A percentile compares a stretch with the other conserved stretches of the same genome.
These are phyloP conservation scores for Erpetoichthys calabaricus DNA, from an alignment of 2,797 vertebrate genomes.

Conservation along the genomic window DNA sequence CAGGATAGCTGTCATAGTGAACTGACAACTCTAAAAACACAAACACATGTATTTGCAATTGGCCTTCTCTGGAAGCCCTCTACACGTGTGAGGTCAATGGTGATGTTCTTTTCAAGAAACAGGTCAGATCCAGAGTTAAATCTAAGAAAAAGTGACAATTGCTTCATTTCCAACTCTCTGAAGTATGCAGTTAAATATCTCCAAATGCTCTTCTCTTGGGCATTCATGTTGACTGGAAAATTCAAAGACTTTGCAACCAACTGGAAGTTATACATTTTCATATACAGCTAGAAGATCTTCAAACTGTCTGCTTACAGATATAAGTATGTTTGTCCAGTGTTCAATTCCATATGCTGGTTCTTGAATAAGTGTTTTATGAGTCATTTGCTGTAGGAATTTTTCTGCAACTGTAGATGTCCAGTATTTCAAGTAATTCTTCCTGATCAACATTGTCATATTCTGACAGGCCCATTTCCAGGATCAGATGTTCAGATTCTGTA, in stretches of 20 bases:
- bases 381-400: slow-evolving; percentile 12
- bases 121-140: slow-evolving; percentile 19
- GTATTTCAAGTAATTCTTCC: slow-evolving; percentile 9
- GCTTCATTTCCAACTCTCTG: slow-evolving; percentile 9
- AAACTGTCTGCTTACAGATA: background rate
- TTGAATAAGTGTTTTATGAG: slow-evolving; percentile 18
- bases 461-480: slow-evolving; percentile 7
- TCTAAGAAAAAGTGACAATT: slow-evolving; percentile 12
- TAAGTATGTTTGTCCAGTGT: slow-evolving; percentile 14
- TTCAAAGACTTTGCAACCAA: slow-evolving; percentile 1
- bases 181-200: slow-evolving; percentile 10
- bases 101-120: slow-evolving; percentile 12
- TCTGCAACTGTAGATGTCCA: slow-evolving; percentile 15
- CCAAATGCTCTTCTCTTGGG: slow-evolving; percentile 13
- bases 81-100: slow-evolving; percentile 11
- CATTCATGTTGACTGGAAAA: slow-evolving; percentile 12
- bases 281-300: slow-evolving; percentile 10
- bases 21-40: slow-evolving; percentile 12
- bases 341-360: slow-evolving; percentile 17
- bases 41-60: slow-evolving; percentile 16
- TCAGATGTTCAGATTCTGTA: background rate
- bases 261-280: slow-evolving; percentile 11
- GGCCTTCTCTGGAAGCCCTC: slow-evolving; percentile 12
- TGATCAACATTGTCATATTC: slow-evolving; percentile 8
- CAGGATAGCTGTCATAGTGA: slow-evolving; percentile 13